A percentile compares a stretch with the other conserved stretches of the same genome.
Conservation (phyloP, 2,113 vertebrate species). For the Todiramphus saurophagus region DNA sequence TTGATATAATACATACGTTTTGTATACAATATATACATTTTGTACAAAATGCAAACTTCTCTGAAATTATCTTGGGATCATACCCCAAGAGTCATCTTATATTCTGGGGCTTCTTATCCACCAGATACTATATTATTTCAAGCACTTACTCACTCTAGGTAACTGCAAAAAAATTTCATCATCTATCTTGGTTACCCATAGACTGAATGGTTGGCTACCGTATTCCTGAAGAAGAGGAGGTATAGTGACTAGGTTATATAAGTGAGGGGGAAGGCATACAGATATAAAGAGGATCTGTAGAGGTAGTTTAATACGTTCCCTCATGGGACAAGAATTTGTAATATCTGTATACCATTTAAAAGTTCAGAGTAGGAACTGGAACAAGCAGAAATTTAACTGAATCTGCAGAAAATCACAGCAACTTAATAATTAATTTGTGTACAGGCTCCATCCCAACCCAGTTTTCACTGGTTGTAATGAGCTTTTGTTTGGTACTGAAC, state of each 20-base stretch:
- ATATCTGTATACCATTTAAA: background rate
- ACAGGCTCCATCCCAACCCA: background rate
- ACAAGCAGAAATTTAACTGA: background rate
- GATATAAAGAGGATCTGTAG: background rate
- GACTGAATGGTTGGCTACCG: background rate
- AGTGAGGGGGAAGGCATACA: background rate
- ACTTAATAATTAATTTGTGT: background rate
- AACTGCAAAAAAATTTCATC: background rate
- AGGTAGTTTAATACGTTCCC: background rate
- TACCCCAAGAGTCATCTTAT: background rate
- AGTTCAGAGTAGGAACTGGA: background rate
- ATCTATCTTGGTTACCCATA: background rate
- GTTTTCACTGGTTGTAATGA: background rate
- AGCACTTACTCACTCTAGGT: background rate
- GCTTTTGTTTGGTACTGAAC: background rate
- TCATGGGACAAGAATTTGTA: background rate
- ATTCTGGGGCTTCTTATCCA: background rate
- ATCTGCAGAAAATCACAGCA: background rate
- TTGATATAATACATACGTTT: no score
- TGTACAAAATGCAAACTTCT: background rate
- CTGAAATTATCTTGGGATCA: background rate
- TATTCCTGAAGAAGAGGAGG: background rate
- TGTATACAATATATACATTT: no score
- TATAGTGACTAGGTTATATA: background rate
- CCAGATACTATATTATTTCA: background rate